Evolutionary conservation across 2,797 vertebrate genomes (phyloP).

Genomic region (Lophius americanus): DNA sequence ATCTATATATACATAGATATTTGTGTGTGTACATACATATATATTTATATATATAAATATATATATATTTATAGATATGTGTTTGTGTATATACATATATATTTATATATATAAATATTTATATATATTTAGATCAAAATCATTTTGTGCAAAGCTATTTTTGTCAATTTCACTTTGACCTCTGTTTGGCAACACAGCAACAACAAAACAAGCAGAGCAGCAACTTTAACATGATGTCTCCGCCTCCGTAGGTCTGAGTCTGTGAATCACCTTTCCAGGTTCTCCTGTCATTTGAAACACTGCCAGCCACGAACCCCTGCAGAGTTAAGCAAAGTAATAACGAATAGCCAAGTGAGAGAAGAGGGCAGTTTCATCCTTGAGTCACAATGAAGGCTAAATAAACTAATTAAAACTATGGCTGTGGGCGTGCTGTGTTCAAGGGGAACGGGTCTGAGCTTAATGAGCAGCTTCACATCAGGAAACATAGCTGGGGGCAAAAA

Average conservation of each 20-base stretch:
- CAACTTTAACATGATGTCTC: conserved; percentile 6
- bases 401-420: conserved; percentile 83
- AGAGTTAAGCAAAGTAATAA: conserved; percentile 54
- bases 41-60: no score
- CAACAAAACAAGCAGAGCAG: conserved; percentile 16
- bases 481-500: conserved; percentile 73
- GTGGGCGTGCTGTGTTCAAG: conserved; percentile 77
- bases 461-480: conserved; percentile 80
- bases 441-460: conserved; percentile 80
- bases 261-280: conserved; percentile 57
- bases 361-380: conserved; percentile 73
- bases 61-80: no score
- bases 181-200: conserved; percentile 19
- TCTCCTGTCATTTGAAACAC: conserved; percentile 57
- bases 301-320: conserved; percentile 57
- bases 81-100: no score
- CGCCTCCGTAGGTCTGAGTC: conserved; percentile 25
- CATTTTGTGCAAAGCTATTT: conserved; percentile 30
- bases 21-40: no score
- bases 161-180: conserved; percentile 32
- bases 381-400: conserved; percentile 77
- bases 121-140: conserved; percentile 33
- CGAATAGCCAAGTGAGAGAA: conserved; percentile 60
- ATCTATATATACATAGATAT: no score
- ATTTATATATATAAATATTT: no score